A percentile compares a stretch with the other conserved stretches of the same genome.
Evolutionary conservation across 2,113 vertebrate species (phyloP).

Genomic region (Cebidichthys violaceus): DNA sequence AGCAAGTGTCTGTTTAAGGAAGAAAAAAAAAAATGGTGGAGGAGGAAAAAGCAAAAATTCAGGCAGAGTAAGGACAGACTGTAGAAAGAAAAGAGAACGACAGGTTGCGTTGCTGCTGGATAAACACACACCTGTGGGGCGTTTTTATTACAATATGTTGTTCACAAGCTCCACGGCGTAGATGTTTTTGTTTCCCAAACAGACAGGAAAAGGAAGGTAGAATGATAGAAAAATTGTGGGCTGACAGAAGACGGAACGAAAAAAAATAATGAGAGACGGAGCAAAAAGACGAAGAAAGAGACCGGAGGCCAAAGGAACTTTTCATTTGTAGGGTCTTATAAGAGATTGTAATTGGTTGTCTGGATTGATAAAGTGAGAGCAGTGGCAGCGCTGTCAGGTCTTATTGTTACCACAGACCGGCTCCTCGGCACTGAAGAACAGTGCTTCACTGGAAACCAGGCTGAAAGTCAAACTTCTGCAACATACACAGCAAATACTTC

Average conservation of each 20-base stretch:
- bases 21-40: background rate
- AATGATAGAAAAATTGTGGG: background rate
- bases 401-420: conserved; percentile 44
- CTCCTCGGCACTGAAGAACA: conserved; percentile 9
- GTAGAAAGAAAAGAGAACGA: conserved; percentile 1
- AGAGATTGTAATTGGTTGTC: conserved; percentile 72
- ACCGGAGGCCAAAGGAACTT: conserved; percentile 40
- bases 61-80: conserved; percentile 10
- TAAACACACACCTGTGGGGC: conserved; percentile 45
- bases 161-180: conserved; percentile 1
- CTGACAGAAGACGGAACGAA: background rate
- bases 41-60: background rate
- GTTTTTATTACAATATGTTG: conserved; percentile 30
- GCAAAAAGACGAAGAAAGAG: conserved; percentile 5
- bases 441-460: background rate
- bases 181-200: conserved; percentile 6
- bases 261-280: conserved; percentile 1
- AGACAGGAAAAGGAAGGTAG: background rate
- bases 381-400: conserved; percentile 37
- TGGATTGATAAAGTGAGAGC: conserved; percentile 52
- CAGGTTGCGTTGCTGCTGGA: conserved; percentile 14
- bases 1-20: conserved; percentile 13
- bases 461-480: conserved; percentile 25
- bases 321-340: conserved; percentile 53
- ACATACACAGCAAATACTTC: background rate